These are phyloP conservation scores for Zootoca vivipara DNA, from an alignment of 2,113 vertebrate genomes.

Conservation along the genomic window DNA sequence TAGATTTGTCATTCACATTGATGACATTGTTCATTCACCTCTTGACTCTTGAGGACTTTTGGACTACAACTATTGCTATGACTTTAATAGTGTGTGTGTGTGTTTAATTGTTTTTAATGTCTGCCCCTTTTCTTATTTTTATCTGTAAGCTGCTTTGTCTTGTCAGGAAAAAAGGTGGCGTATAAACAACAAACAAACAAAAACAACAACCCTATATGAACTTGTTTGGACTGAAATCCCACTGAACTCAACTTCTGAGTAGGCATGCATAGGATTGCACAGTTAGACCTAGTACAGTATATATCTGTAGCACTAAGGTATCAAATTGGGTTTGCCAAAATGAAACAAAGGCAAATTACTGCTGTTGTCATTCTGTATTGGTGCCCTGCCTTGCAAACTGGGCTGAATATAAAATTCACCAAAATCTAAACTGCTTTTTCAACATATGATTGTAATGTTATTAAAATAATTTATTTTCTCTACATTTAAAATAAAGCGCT, in stretches of 20 bases:
- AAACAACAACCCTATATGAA: too few species aligned
- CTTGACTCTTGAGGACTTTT: neutral
- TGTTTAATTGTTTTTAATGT: too few species aligned
- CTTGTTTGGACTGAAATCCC: too few species aligned
- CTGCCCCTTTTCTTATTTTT: too few species aligned
- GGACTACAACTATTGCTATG: too few species aligned
- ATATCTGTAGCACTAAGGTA: neutral
- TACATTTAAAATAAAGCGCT: slow-evolving; percentile 45
- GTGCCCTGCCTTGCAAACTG: neutral
- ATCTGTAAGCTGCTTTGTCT: too few species aligned
- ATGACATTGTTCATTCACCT: neutral
- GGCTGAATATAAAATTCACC: neutral
- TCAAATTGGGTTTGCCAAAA: neutral
- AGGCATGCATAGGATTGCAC: too few species aligned
- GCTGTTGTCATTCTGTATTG: neutral
- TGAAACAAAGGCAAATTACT: neutral
- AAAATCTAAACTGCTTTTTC: neutral
- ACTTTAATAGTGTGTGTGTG: too few species aligned
- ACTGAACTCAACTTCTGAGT: too few species aligned
- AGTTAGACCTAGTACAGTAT: too few species aligned
- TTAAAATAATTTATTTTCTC: neutral
- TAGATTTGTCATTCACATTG: neutral
- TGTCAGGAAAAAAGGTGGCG: too few species aligned
- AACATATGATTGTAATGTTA: neutral
- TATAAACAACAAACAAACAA: too few species aligned